Percentiles rank a stretch among this genome's conserved stretches.
Conservation (phyloP, 2,113 vertebrate species). For the Amia ocellicauda region DNA sequence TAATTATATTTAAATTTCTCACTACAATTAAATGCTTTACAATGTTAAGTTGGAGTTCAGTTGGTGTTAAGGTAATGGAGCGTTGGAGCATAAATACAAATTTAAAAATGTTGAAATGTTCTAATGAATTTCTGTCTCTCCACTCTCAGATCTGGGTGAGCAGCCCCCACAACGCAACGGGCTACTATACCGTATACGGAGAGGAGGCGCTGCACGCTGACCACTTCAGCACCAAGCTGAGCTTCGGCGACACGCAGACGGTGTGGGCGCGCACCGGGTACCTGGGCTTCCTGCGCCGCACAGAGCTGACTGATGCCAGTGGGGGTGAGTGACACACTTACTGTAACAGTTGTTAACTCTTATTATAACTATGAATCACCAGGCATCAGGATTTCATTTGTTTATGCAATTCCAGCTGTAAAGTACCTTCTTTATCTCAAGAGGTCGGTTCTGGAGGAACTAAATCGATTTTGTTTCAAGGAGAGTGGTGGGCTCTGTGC, state of each 20-base stretch:
- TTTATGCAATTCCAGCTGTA: no score
- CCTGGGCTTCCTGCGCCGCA: conserved; percentile 91
- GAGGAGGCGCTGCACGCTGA: conserved; percentile 90
- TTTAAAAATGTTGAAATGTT: no score
- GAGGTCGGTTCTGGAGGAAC: background rate
- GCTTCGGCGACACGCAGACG: conserved; percentile 91
- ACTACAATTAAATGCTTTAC: no score
- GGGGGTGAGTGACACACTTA: conserved; percentile 70
- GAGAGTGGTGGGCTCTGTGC: no score
- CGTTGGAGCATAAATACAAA: background rate
- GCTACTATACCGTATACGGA: conserved; percentile 91
- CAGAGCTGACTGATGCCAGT: conserved; percentile 89
- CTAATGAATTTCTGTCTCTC: no score
- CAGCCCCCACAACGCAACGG: conserved; percentile 89
- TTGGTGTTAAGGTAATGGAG: no score
- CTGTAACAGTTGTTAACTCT: background rate
- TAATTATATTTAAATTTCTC: no score
- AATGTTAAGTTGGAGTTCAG: no score
- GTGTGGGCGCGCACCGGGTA: conserved; percentile 92
- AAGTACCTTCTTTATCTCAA: no score
- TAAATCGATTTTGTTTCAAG: no score
- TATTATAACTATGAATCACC: no score
- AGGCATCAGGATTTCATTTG: no score
- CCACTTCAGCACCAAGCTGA: conserved; percentile 88
- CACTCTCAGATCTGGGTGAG: conserved; percentile 89